These are phyloP conservation scores for Poicephalus meyeri DNA, from an alignment of 2,113 vertebrate species.

Conservation along the genomic window DNA sequence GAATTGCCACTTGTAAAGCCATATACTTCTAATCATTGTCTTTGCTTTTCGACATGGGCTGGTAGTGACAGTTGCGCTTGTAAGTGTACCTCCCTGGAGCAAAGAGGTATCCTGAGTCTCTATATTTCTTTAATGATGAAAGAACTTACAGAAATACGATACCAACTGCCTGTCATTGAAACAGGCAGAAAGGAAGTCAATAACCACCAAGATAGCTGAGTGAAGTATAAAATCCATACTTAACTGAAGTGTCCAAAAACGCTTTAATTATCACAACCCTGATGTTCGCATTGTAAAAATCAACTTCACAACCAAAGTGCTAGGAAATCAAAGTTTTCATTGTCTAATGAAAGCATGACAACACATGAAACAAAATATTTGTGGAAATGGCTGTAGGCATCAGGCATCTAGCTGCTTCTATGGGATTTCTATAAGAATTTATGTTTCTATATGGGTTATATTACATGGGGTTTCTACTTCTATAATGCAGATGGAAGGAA, in stretches of 20 bases:
- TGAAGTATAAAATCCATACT: slow-evolving; percentile 18
- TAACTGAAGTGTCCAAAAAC: background rate
- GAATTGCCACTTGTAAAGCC: background rate
- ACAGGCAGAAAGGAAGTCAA: slow-evolving; percentile 5
- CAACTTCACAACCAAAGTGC: background rate
- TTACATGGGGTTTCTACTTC: background rate
- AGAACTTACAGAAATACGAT: background rate
- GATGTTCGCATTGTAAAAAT: background rate
- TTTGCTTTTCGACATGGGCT: background rate
- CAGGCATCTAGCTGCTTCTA: background rate
- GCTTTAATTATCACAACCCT: background rate
- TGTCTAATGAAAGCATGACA: background rate
- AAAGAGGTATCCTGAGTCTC: background rate
- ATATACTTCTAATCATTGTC: background rate
- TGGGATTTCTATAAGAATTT: background rate
- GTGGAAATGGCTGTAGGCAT: background rate
- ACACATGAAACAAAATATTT: background rate
- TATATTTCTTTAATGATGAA: background rate
- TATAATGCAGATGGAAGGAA: background rate
- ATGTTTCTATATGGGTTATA: background rate
- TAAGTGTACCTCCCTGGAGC: background rate
- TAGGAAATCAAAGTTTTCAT: background rate
- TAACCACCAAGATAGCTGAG: background rate
- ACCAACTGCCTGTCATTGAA: background rate
- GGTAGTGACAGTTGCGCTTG: background rate